Conservation (phyloP, 2,113 vertebrate species). For the Nerophis ophidion region DNA sequence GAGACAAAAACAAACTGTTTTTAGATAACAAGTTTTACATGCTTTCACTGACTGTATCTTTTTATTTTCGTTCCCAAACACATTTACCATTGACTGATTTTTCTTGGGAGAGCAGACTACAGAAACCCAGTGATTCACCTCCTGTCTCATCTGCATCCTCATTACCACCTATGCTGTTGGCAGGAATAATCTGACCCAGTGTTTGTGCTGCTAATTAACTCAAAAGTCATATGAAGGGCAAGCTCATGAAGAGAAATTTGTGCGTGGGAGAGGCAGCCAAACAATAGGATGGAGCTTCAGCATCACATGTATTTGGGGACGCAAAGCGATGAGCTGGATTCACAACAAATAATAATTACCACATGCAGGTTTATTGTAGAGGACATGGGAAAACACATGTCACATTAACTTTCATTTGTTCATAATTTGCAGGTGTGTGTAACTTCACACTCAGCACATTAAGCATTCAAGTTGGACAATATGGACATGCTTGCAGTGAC, state of each 20-base stretch:
- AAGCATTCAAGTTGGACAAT: constrained; percentile 4
- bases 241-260: constrained; percentile 18
- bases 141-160: constrained; percentile 34
- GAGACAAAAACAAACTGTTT: constrained; percentile 22
- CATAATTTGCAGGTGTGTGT: constrained; percentile 17
- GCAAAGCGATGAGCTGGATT: constrained; percentile 14
- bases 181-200: constrained; percentile 33
- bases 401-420: constrained; percentile 15
- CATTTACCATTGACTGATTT: neutral
- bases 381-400: constrained; percentile 19
- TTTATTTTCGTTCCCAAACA: neutral
- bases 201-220: constrained; percentile 48
- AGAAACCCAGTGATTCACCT: constrained; percentile 16
- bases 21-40: constrained; percentile 13
- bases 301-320: constrained; percentile 33
- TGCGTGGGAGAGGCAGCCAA: constrained; percentile 27
- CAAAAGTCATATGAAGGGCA: constrained; percentile 53
- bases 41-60: neutral
- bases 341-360: constrained; percentile 37
- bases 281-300: constrained; percentile 22
- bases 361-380: constrained; percentile 12
- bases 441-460: neutral
- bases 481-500: neutral
- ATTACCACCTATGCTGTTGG: constrained; percentile 40
- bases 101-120: neutral